A percentile compares a stretch with the other conserved stretches of the same genome.
Evolutionary conservation across 2,113 vertebrate species (phyloP).

Genomic region (Lophius piscatorius): DNA sequence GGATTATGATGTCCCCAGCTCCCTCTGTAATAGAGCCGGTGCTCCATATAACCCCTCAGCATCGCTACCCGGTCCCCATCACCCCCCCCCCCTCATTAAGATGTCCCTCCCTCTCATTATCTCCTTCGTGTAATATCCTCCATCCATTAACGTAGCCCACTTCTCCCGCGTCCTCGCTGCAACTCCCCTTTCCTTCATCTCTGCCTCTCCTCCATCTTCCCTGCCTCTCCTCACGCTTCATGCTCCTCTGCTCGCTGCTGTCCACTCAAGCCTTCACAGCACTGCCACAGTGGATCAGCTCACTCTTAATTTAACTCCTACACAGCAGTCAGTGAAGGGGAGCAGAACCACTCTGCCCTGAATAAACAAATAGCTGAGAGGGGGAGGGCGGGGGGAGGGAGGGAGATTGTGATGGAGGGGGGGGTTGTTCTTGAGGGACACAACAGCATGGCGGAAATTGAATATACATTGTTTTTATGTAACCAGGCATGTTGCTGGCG

Average conservation of each 20-base stretch:
- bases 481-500: slow-evolving; percentile 17
- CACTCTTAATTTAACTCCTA: slow-evolving; percentile 57
- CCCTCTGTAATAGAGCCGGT: slow-evolving; percentile 64
- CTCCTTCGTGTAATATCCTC: slow-evolving; percentile 58
- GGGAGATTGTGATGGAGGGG: background rate
- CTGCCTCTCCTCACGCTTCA: slow-evolving; percentile 14
- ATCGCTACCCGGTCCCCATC: slow-evolving; percentile 47
- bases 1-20: slow-evolving; percentile 70
- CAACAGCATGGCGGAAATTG: slow-evolving; percentile 15
- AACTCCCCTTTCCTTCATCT: background rate
- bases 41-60: slow-evolving; percentile 63
- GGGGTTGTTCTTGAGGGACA: slow-evolving; percentile 17
- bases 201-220: slow-evolving; percentile 25
- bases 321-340: slow-evolving; percentile 49
- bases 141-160: slow-evolving; percentile 54
- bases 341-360: slow-evolving; percentile 33
- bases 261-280: slow-evolving; percentile 49
- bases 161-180: slow-evolving; percentile 27
- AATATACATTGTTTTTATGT: slow-evolving; percentile 33
- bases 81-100: slow-evolving; percentile 55
- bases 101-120: slow-evolving; percentile 58
- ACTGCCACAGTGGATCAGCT: slow-evolving; percentile 51
- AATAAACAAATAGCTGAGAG: slow-evolving; percentile 20
- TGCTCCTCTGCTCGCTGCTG: slow-evolving; percentile 38
- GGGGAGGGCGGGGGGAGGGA: background rate